Conservation (phyloP, 2,113 vertebrate genomes). For the Lepisosteus oculatus region DNA sequence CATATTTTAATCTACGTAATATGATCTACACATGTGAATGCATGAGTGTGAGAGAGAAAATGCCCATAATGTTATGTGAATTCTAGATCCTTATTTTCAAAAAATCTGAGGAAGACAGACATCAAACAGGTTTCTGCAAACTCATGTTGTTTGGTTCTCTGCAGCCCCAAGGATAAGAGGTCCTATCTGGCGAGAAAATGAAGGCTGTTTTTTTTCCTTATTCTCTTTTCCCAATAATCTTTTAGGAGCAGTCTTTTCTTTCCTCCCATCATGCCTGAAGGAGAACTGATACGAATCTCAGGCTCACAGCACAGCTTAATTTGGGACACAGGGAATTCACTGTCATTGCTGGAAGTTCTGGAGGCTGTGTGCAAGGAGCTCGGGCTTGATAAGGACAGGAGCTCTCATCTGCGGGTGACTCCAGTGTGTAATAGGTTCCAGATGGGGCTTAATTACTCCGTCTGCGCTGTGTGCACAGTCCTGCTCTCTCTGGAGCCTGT, state of each 20-base stretch:
- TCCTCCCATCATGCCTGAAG: conserved; percentile 15
- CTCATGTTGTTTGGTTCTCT: conserved; percentile 66
- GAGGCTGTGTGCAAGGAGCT: conserved; percentile 29
- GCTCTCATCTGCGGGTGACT: conserved; percentile 63
- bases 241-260: conserved; percentile 6
- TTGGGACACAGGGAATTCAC: conserved; percentile 12
- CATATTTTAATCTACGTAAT: no score
- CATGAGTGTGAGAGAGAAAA: no score
- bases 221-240: conserved; percentile 18
- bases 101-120: conserved; percentile 12
- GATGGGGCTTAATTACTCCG: conserved; percentile 82
- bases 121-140: conserved; percentile 10
- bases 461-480: conserved; percentile 52
- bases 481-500: conserved; percentile 57
- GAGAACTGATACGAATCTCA: conserved; percentile 28
- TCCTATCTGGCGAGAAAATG: neutral
- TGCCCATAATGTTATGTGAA: no score
- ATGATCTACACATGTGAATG: no score
- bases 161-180: conserved; percentile 45
- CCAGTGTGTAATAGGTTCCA: conserved; percentile 86
- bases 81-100: neutral
- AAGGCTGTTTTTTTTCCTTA: neutral
- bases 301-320: conserved; percentile 20
- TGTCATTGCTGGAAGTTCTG: neutral
- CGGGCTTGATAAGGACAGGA: conserved; percentile 62